Conservation (phyloP, 2,888 invertebrate genomes). For the Gastrophysa polygoni region DNA sequence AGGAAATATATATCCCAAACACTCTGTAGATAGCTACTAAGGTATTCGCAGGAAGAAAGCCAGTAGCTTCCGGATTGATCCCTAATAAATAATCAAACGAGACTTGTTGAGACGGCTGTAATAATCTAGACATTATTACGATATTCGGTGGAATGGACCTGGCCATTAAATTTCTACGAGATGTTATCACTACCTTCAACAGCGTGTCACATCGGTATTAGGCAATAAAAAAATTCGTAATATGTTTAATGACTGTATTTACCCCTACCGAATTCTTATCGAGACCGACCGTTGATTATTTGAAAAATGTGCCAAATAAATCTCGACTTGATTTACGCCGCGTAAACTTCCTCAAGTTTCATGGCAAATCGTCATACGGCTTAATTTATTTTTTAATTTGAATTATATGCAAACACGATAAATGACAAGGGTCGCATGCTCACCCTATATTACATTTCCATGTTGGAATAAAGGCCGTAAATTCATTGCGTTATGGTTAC, state of each 20-base stretch:
- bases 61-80: too few relatives aligned
- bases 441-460: constrained; percentile 42
- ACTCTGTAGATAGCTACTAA: too few relatives aligned
- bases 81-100: too few relatives aligned
- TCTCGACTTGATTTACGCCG: constrained; percentile 28
- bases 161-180: background rate
- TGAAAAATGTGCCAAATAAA: constrained; percentile 48
- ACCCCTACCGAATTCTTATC: constrained; percentile 15
- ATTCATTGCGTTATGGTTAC: constrained; percentile 30
- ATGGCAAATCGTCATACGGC: constrained; percentile 45
- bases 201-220: constrained; percentile 9
- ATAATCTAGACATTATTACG: too few relatives aligned
- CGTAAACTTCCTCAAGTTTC: constrained; percentile 26
- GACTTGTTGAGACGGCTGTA: too few relatives aligned
- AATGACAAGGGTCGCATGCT: constrained; percentile 46
- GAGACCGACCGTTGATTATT: constrained; percentile 39
- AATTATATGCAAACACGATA: constrained; percentile 52
- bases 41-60: too few relatives aligned
- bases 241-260: constrained; percentile 17
- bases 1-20: too few relatives aligned
- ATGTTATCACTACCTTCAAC: background rate
- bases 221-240: constrained; percentile 14
- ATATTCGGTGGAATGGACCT: too few relatives aligned
- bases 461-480: constrained; percentile 32
- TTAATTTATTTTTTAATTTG: constrained; percentile 52